Evolutionary conservation across 2,797 vertebrate genomes (phyloP).

Genomic region (Ctenochaetus hawaiiensis): DNA sequence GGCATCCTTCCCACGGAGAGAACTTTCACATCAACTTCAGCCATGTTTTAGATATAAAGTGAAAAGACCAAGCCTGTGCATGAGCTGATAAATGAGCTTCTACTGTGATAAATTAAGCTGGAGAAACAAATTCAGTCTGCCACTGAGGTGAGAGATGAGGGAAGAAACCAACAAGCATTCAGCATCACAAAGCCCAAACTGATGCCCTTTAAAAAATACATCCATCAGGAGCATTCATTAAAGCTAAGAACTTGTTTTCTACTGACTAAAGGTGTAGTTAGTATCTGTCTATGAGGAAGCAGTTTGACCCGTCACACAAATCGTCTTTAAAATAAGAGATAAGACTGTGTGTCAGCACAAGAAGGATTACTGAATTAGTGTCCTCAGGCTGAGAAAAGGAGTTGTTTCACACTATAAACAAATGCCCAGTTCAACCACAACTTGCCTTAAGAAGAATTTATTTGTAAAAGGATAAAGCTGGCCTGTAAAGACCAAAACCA

Average conservation of each 20-base stretch:
- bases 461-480: not conserved
- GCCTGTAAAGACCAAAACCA: too few species aligned
- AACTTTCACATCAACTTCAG: slow-evolving; percentile 33
- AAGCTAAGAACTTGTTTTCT: not conserved
- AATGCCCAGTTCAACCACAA: not conserved
- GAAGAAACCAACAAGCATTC: not conserved
- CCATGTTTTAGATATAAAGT: slow-evolving; percentile 14
- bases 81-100: slow-evolving; percentile 4
- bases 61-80: slow-evolving; percentile 16
- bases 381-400: not conserved
- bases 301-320: not conserved
- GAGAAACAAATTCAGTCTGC: slow-evolving; percentile 32
- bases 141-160: slow-evolving; percentile 32
- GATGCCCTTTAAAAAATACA: not conserved
- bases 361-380: too few species aligned
- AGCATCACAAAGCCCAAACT: slow-evolving; percentile 10
- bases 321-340: not conserved
- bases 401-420: not conserved
- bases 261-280: not conserved
- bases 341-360: not conserved
- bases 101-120: not conserved
- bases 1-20: slow-evolving; percentile 20
- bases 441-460: not conserved
- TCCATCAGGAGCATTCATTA: not conserved
- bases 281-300: not conserved